Evolutionary conservation across 2,797 vertebrate genomes (phyloP).

Genomic region (Melanotaenia pygmaea): DNA sequence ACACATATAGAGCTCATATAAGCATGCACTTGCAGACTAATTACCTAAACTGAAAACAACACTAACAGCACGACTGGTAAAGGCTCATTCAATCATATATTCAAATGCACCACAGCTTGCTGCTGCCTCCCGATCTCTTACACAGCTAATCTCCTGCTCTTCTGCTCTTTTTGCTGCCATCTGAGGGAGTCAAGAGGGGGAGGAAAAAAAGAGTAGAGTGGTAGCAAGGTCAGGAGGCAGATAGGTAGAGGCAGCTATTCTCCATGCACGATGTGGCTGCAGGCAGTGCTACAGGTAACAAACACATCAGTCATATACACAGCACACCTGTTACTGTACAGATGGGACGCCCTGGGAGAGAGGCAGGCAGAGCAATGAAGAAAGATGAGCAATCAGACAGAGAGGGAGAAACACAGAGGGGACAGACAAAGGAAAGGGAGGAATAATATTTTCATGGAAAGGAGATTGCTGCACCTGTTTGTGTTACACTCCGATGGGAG

Average conservation of each 20-base stretch:
- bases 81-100: constrained; percentile 48
- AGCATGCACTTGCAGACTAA: constrained; percentile 61
- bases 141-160: constrained; percentile 18
- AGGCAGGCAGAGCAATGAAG: constrained; percentile 69
- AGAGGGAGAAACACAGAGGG: constrained; percentile 43
- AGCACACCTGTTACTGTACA: constrained; percentile 79
- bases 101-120: constrained; percentile 56
- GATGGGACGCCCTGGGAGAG: constrained; percentile 76
- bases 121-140: constrained; percentile 51
- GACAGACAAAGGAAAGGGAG: constrained; percentile 49
- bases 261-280: constrained; percentile 61
- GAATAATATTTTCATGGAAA: constrained; percentile 52
- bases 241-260: constrained; percentile 49
- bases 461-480: constrained; percentile 56
- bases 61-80: constrained; percentile 46
- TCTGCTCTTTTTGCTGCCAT: constrained; percentile 33
- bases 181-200: constrained; percentile 39
- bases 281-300: constrained; percentile 79
- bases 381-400: constrained; percentile 71
- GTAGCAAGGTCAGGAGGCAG: constrained; percentile 54
- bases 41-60: constrained; percentile 68
- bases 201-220: constrained; percentile 24
- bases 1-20: constrained; percentile 14
- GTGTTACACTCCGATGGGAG: constrained; percentile 28
- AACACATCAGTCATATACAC: constrained; percentile 71